Conservation (phyloP, 2,113 vertebrate genomes). For the Mirza zaza region DNA sequence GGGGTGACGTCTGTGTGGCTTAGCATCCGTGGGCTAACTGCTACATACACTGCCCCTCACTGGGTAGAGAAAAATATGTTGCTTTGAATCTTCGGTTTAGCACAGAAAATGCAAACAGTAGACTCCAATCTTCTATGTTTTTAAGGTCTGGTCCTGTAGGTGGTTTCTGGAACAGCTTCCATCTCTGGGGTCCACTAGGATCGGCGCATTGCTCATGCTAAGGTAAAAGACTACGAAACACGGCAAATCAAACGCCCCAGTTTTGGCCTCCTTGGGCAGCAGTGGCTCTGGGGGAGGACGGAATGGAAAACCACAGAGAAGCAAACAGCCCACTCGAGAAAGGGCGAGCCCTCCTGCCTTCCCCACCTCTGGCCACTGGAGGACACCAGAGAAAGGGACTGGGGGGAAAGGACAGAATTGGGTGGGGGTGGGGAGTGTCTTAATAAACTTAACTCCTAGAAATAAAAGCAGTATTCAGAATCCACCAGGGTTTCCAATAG, state of each 20-base stretch:
- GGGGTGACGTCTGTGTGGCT: neutral
- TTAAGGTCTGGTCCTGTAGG: neutral
- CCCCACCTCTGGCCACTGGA: neutral
- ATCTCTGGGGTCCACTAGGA: neutral
- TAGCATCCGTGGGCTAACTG: neutral
- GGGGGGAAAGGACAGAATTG: neutral
- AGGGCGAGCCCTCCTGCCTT: neutral
- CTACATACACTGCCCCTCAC: neutral
- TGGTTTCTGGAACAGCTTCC: neutral
- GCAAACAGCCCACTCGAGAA: neutral
- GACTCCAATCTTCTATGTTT: neutral
- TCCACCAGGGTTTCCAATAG: neutral
- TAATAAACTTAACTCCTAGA: neutral
- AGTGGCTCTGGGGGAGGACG: rapidly evolving
- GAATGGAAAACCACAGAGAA: neutral
- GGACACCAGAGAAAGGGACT: neutral
- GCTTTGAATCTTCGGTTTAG: neutral
- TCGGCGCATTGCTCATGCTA: neutral
- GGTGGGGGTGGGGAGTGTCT: rapidly evolving
- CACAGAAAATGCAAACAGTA: neutral
- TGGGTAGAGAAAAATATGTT: neutral
- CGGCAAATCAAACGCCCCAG: neutral
- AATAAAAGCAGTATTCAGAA: neutral
- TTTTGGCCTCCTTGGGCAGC: neutral
- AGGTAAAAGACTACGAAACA: neutral